A percentile compares a stretch with the other conserved stretches of the same genome.
Conservation (phyloP, 2,888 invertebrate species). For the Hypena proboscidalis region DNA sequence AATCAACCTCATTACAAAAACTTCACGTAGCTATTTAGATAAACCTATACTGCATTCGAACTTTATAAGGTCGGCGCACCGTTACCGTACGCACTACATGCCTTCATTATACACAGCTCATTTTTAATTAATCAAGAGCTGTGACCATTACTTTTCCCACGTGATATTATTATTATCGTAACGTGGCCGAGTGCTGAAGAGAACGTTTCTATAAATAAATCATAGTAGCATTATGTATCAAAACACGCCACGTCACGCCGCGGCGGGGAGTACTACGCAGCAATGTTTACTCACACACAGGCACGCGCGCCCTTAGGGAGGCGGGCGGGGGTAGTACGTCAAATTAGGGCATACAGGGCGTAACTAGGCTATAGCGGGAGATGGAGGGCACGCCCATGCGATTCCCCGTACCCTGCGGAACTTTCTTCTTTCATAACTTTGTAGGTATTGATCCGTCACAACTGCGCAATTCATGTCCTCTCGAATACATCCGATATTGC, state of each 20-base stretch:
- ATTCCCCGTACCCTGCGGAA: conserved; percentile 80
- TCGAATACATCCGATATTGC: conserved; percentile 65
- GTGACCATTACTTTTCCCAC: conserved; percentile 35
- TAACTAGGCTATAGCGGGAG: conserved; percentile 82
- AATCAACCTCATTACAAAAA: conserved; percentile 37
- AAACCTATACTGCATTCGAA: conserved; percentile 30
- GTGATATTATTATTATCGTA: conserved; percentile 28
- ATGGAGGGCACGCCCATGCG: conserved; percentile 78
- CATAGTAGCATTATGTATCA: conserved; percentile 46
- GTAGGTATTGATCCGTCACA: conserved; percentile 83
- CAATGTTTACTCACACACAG: conserved; percentile 62
- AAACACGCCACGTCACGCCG: conserved; percentile 45
- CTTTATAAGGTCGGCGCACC: conserved; percentile 30
- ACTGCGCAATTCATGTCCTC: conserved; percentile 82
- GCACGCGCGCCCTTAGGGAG: conserved; percentile 48
- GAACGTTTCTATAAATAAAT: conserved; percentile 44
- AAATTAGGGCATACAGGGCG: conserved; percentile 84
- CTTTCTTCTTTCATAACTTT: conserved; percentile 84
- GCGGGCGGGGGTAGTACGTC: conserved; percentile 66
- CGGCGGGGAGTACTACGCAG: conserved; percentile 46
- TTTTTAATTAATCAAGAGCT: conserved; percentile 31
- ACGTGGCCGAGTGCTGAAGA: conserved; percentile 29
- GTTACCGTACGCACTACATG: too few relatives aligned
- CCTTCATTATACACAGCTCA: conserved; percentile 21
- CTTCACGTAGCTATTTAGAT: conserved; percentile 32